phyloP scores from a whole-genome alignment of 2,113 vertebrate genomes.

The Rhea americana region DNA sequence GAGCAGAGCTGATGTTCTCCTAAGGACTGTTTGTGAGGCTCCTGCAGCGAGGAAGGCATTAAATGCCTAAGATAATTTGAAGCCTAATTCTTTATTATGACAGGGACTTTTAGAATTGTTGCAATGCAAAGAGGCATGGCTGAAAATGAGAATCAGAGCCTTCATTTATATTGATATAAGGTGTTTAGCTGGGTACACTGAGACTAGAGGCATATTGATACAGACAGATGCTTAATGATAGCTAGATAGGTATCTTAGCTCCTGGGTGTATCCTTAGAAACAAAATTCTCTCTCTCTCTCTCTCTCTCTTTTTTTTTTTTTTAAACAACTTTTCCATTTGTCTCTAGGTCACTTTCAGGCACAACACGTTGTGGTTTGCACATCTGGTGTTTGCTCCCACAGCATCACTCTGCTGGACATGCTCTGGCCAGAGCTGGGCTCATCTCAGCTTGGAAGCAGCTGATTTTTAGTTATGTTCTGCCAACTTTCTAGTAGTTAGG shows the following conservation, averaged over 20 bases:
- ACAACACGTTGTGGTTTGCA: fast-evolving
- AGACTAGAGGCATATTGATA: neutral
- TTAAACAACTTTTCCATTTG: neutral
- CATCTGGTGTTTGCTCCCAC: neutral
- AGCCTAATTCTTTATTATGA: neutral
- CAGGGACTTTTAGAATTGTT: neutral
- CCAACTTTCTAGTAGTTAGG: neutral
- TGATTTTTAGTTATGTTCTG: neutral
- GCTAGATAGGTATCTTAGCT: neutral
- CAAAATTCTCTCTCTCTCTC: neutral
- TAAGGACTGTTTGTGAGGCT: neutral
- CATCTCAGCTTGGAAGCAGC: neutral
- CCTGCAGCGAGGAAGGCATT: neutral
- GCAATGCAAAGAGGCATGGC: neutral
- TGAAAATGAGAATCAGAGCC: neutral
- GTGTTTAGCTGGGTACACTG: neutral
- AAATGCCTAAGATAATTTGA: neutral
- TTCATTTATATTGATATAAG: neutral
- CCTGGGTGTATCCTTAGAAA: neutral
- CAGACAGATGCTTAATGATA: neutral
- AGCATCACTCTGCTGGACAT: neutral
- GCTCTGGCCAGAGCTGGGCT: neutral
- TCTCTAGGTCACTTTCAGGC: neutral
- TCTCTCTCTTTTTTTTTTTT: no score
- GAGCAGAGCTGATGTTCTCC: neutral